These are phyloP conservation scores for Salvelinus namaycush DNA, from an alignment of 2,113 vertebrate species.

Conservation along the genomic window DNA sequence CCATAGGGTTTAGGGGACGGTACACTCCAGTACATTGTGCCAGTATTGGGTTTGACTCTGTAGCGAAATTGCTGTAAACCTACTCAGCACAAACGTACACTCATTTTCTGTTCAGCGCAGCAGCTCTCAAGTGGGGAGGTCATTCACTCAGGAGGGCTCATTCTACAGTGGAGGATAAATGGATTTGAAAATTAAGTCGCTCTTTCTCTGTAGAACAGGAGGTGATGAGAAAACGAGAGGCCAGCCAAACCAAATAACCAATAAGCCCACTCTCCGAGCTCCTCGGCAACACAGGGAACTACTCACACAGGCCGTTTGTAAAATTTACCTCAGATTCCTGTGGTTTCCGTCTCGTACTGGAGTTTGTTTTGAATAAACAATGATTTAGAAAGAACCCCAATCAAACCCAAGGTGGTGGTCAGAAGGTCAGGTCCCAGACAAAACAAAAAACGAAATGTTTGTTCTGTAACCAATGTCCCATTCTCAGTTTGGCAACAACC, in stretches of 20 bases:
- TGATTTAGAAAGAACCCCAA: not conserved
- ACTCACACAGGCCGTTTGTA: not conserved
- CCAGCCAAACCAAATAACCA: too few species aligned
- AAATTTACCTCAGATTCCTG: not conserved
- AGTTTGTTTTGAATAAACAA: not conserved
- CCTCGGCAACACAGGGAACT: not conserved
- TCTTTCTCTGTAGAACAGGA: not conserved
- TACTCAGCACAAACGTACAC: slow-evolving; percentile 41
- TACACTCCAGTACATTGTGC: slow-evolving; percentile 4
- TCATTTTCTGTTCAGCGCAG: slow-evolving; percentile 31
- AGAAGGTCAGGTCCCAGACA: too few species aligned
- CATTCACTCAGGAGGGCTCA: slow-evolving; percentile 36
- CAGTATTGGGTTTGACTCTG: slow-evolving; percentile 21
- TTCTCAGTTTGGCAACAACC: too few species aligned
- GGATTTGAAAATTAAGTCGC: slow-evolving; percentile 5
- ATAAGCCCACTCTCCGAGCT: too few species aligned
- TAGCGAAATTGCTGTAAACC: slow-evolving; percentile 34
- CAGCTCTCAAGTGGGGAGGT: slow-evolving; percentile 21
- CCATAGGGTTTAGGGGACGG: slow-evolving; percentile 15
- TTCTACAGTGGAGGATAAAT: slow-evolving; percentile 36
- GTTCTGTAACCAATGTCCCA: too few species aligned
- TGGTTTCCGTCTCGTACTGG: not conserved
- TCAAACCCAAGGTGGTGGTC: not conserved
- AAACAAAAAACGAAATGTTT: too few species aligned
- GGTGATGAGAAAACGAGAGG: not conserved